Evolutionary conservation across 2,888 invertebrate genomes (phyloP).

Genomic region (Sphaerophoria taeniata): DNA sequence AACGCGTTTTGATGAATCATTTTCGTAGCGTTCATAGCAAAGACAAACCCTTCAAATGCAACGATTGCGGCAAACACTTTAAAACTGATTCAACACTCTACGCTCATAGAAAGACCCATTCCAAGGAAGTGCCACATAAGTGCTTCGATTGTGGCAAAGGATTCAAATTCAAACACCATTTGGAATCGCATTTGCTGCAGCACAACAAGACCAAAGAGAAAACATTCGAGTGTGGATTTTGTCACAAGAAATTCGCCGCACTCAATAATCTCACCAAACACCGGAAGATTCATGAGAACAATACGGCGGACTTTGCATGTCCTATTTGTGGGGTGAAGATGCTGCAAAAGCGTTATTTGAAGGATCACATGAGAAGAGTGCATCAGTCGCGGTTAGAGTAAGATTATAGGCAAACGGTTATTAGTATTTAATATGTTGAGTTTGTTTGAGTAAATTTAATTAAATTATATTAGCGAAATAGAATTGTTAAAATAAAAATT

Average conservation of each 20-base stretch:
- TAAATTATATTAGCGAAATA: no score
- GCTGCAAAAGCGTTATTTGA: slow-evolving; percentile 67
- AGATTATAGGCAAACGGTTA: no score
- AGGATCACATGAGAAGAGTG: slow-evolving; percentile 68
- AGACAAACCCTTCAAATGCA: slow-evolving; percentile 59
- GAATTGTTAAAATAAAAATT: no score
- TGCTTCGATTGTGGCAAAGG: slow-evolving; percentile 67
- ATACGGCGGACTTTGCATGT: slow-evolving; percentile 65
- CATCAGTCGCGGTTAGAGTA: slow-evolving; percentile 55
- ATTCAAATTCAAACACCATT: slow-evolving; percentile 74
- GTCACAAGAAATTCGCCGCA: no score
- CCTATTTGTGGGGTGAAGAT: slow-evolving; percentile 71
- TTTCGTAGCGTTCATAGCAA: slow-evolving; percentile 64
- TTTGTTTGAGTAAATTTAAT: no score
- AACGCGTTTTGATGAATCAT: slow-evolving; percentile 69
- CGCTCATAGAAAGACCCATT: slow-evolving; percentile 67
- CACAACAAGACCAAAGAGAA: no score
- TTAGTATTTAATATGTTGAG: no score
- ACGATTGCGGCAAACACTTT: slow-evolving; percentile 66
- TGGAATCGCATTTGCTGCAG: slow-evolving; percentile 57
- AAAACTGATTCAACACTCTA: slow-evolving; percentile 73
- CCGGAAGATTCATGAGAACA: slow-evolving; percentile 70
- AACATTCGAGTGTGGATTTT: no score
- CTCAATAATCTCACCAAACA: no score
- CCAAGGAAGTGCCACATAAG: slow-evolving; percentile 31